A percentile compares a stretch with the other conserved stretches of the same genome.
Evolutionary conservation across 92 coral and sea anemone genomes (phyloP).

Genomic region (Porites lobata): DNA sequence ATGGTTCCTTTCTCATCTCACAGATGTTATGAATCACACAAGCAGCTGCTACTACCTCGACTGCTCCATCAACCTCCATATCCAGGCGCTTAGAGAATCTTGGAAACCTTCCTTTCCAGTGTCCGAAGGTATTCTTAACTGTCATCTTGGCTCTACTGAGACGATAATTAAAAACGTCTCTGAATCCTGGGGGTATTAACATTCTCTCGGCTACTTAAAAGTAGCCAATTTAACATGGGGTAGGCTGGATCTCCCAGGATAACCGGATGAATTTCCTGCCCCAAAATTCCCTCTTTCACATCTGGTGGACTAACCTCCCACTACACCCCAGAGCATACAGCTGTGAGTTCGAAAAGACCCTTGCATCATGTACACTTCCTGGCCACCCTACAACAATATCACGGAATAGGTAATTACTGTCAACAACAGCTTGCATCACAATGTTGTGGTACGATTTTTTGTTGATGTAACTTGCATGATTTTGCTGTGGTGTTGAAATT

Average conservation of each 20-base stretch:
- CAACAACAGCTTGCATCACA: conserved; percentile 56
- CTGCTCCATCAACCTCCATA: conserved; percentile 15
- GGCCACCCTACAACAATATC: conserved; percentile 48
- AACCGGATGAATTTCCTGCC: conserved; percentile 24
- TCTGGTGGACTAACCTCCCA: conserved; percentile 31
- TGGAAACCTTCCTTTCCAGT: conserved; percentile 64
- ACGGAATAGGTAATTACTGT: conserved; percentile 15
- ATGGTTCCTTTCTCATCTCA: conserved; percentile 22
- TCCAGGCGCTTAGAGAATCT: conserved; percentile 60
- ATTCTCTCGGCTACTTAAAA: conserved; percentile 39
- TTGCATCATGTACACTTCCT: conserved; percentile 75
- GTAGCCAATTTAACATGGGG: conserved; percentile 58
- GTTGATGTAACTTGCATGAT: conserved; percentile 31
- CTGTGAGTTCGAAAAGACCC: conserved; percentile 61
- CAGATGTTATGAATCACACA: conserved; percentile 38
- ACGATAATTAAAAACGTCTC: conserved; percentile 50
- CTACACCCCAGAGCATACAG: conserved; percentile 49
- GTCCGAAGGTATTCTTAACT: conserved; percentile 64
- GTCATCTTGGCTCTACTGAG: conserved; percentile 66
- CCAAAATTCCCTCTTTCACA: conserved; percentile 22
- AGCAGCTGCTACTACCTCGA: conserved; percentile 14
- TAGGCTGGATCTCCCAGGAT: conserved; percentile 63
- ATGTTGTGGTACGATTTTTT: conserved; percentile 46
- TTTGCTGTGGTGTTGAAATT: conserved; percentile 28
- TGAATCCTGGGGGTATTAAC: conserved; percentile 45